Conservation (phyloP, 2,797 vertebrate genomes). For the Neostethus bicornis region DNA sequence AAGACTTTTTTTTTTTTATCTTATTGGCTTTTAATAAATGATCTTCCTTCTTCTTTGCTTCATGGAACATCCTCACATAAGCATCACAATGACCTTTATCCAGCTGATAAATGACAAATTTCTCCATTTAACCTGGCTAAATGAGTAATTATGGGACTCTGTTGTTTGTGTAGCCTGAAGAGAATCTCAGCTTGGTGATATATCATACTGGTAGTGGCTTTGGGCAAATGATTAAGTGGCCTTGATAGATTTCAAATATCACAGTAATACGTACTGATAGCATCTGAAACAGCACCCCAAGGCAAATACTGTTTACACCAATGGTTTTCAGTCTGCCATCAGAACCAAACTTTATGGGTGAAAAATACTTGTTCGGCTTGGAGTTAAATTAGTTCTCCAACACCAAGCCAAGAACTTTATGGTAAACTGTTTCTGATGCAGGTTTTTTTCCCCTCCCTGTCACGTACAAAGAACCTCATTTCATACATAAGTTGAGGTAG, state of each 20-base stretch:
- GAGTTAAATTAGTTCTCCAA: constrained; percentile 10
- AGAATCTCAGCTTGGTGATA: constrained; percentile 33
- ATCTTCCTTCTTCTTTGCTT: constrained; percentile 1
- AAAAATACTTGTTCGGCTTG: constrained; percentile 6
- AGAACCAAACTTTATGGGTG: constrained; percentile 20
- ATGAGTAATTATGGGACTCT: constrained; percentile 34
- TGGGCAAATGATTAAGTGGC: constrained; percentile 43
- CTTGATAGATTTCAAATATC: constrained; percentile 56
- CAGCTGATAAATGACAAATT: constrained; percentile 39
- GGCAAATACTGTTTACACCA: constrained; percentile 52
- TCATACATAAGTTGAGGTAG: constrained; percentile 68
- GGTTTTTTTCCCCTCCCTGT: constrained; percentile 38
- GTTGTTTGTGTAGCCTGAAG: constrained; percentile 38
- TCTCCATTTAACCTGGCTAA: constrained; percentile 36
- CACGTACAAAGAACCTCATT: constrained; percentile 53
- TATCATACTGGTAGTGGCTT: constrained; percentile 31
- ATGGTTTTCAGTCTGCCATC: constrained; percentile 36
- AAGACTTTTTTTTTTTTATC: constrained; percentile 19
- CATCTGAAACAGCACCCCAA: constrained; percentile 49
- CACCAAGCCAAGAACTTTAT: constrained; percentile 14
- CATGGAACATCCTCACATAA: constrained; percentile 12
- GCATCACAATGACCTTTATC: constrained; percentile 45
- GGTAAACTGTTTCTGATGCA: constrained; percentile 30
- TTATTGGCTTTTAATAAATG: constrained; percentile 25
- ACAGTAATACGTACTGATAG: constrained; percentile 41